phyloP scores from a whole-genome alignment of 2,797 vertebrate genomes.

The Oreochromis mossambicus region DNA sequence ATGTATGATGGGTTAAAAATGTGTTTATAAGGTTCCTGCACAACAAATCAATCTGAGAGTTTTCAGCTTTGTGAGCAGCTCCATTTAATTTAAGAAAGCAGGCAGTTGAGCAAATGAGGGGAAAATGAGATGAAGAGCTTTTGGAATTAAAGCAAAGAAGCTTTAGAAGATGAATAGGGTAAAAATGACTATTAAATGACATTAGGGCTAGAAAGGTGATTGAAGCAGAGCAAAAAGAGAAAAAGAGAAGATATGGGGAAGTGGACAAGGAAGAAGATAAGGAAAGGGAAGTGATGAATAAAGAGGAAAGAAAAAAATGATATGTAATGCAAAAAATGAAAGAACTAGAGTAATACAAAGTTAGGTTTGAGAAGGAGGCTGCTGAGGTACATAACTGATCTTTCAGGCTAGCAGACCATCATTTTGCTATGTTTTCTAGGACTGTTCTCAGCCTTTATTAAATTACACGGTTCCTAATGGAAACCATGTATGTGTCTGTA shows the following conservation, averaged over 20 bases:
- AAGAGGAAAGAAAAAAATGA: neutral
- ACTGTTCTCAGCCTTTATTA: constrained; percentile 60
- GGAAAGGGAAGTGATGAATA: neutral
- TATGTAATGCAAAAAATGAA: neutral
- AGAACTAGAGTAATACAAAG: neutral
- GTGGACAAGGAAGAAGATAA: neutral
- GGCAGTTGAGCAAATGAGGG: neutral
- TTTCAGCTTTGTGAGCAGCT: neutral
- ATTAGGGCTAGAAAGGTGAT: neutral
- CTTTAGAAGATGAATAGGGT: neutral
- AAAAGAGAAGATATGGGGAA: neutral
- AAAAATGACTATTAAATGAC: neutral
- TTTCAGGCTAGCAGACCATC: constrained; percentile 34
- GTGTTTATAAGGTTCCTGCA: neutral
- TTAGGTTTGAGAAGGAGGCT: neutral
- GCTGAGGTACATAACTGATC: neutral
- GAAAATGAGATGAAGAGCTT: neutral
- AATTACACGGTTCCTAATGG: constrained; percentile 68
- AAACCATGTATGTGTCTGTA: constrained; percentile 64
- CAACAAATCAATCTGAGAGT: neutral
- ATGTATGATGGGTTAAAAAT: neutral
- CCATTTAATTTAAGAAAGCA: constrained; percentile 7
- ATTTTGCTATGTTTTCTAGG: constrained; percentile 41
- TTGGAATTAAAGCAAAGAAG: neutral
- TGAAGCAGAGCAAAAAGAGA: neutral